Evolutionary conservation across 2,797 vertebrate genomes (phyloP).

Genomic region (Notamacropus eugenii): DNA sequence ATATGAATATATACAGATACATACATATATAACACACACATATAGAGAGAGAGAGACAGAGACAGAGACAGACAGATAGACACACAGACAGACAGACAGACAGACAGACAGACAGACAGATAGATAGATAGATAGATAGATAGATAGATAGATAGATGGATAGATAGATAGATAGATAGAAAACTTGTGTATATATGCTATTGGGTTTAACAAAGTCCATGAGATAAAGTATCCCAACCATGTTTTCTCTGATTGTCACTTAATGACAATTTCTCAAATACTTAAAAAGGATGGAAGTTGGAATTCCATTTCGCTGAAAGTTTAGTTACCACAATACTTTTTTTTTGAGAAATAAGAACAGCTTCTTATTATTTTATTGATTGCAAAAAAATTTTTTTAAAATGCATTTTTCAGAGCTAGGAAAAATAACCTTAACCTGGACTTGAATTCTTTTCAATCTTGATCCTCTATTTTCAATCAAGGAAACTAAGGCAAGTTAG

Average conservation of each 20-base stretch:
- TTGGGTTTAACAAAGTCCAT: conserved; percentile 27
- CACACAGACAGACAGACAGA: too few species aligned
- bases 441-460: not conserved
- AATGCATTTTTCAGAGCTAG: not conserved
- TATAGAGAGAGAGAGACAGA: too few species aligned
- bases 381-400: not conserved
- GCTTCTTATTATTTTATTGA: not conserved
- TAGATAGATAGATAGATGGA: too few species aligned
- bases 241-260: conserved; percentile 23
- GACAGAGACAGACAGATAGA: too few species aligned
- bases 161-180: not conserved
- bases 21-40: too few species aligned
- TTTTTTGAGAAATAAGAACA: conserved; percentile 41
- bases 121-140: too few species aligned
- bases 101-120: too few species aligned
- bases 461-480: not conserved
- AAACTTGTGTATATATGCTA: not conserved
- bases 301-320: conserved; percentile 46
- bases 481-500: conserved; percentile 39
- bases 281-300: not conserved
- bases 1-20: too few species aligned
- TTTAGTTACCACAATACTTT: conserved; percentile 6
- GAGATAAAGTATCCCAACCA: conserved; percentile 5
- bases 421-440: not conserved
- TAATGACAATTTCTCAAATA: not conserved